Percentiles rank a stretch among this genome's conserved stretches.
These are phyloP conservation scores for Prunella fulvescens DNA, from an alignment of 2,113 vertebrate genomes.

Conservation along the genomic window DNA sequence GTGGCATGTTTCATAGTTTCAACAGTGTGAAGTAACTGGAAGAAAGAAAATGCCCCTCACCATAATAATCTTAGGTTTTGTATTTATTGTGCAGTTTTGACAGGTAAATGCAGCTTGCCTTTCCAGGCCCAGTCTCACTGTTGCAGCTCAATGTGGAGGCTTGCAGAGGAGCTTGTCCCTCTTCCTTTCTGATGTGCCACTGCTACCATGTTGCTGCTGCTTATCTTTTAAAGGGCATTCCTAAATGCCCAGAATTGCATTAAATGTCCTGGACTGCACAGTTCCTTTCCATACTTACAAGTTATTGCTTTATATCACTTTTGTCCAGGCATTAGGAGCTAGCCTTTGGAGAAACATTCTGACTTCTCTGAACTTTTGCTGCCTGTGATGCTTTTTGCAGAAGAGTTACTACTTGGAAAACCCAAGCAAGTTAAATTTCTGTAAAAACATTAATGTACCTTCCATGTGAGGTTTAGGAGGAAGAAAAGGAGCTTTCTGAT, in stretches of 20 bases:
- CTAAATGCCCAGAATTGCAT: neutral
- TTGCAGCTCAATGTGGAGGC: neutral
- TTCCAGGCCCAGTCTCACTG: neutral
- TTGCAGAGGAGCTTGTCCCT: neutral
- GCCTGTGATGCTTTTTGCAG: neutral
- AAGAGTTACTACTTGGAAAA: neutral
- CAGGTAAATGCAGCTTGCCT: neutral
- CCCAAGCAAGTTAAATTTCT: neutral
- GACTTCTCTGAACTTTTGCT: neutral
- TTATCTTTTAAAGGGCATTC: neutral
- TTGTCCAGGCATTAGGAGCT: neutral
- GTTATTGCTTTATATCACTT: neutral
- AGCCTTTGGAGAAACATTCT: neutral
- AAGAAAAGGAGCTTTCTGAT: neutral
- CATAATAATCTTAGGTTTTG: neutral
- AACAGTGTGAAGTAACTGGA: neutral
- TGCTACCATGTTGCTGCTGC: neutral
- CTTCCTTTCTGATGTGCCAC: neutral
- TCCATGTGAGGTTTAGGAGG: neutral
- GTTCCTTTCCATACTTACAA: neutral
- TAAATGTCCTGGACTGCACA: too few relatives aligned
- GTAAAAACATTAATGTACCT: fast-evolving
- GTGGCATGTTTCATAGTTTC: neutral
- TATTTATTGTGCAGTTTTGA: neutral
- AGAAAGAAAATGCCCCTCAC: neutral